These are phyloP conservation scores for Nothobranchius kuhntae DNA, from an alignment of 2,113 vertebrate genomes.

Conservation along the genomic window DNA sequence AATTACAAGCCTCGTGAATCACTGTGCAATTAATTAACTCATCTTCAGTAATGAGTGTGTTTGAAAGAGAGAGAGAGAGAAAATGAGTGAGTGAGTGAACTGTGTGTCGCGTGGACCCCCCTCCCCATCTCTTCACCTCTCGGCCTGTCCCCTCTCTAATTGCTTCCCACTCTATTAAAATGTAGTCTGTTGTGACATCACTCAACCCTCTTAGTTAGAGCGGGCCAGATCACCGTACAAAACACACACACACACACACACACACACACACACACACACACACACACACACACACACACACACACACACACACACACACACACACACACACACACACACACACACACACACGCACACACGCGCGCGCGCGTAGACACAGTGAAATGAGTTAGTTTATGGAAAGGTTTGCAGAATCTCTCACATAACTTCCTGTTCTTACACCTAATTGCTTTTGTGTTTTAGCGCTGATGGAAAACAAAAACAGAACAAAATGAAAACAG, in stretches of 20 bases:
- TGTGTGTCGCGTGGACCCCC: conserved; percentile 70
- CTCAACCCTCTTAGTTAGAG: conserved; percentile 70
- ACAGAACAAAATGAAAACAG: too few relatives aligned
- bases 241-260: conserved; percentile 15
- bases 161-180: conserved; percentile 81
- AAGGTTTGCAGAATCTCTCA: too few relatives aligned
- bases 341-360: too few relatives aligned
- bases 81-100: conserved; percentile 54
- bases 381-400: too few relatives aligned
- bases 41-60: conserved; percentile 78
- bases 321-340: conserved; percentile 15
- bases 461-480: too few relatives aligned
- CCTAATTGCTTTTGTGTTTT: too few relatives aligned
- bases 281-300: too few relatives aligned
- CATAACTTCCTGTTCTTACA: too few relatives aligned
- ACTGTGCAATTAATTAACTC: conserved; percentile 82
- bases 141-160: conserved; percentile 76
- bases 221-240: conserved; percentile 39
- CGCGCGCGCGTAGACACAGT: too few relatives aligned
- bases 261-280: not conserved
- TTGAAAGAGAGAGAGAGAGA: conserved; percentile 63
- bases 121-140: conserved; percentile 76
- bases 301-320: too few relatives aligned
- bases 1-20: conserved; percentile 79
- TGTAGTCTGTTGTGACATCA: conserved; percentile 80